phyloP scores from a whole-genome alignment of 2,888 invertebrate species.

The Gymnosoma rotundatum region DNA sequence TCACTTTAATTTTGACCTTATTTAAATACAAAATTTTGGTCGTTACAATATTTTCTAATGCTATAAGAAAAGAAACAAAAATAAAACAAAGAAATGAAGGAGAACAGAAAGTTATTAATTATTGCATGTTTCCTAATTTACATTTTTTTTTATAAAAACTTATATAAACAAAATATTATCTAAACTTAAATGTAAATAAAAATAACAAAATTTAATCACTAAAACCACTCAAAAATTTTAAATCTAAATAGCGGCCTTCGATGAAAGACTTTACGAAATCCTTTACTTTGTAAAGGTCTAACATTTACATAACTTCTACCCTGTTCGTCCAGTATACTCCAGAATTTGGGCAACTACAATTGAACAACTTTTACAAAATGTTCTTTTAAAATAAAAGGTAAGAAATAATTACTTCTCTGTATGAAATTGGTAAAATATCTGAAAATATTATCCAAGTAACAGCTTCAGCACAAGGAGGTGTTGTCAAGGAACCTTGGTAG shows the following conservation, averaged over 20 bases:
- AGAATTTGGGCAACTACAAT: conserved; percentile 75
- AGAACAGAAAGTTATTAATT: no score
- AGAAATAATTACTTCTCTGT: conserved; percentile 72
- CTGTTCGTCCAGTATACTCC: conserved; percentile 74
- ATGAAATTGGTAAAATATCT: conserved; percentile 83
- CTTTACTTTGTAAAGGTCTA: conserved; percentile 75
- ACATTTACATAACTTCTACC: conserved; percentile 73
- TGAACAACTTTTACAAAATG: no score
- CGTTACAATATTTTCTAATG: no score
- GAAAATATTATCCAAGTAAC: conserved; percentile 88
- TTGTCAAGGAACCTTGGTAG: conserved; percentile 87
- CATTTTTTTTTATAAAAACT: no score
- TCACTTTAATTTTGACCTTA: no score
- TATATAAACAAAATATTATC: no score
- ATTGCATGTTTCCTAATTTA: no score
- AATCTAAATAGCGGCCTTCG: conserved; percentile 65
- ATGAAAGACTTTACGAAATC: conserved; percentile 75
- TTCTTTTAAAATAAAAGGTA: not conserved
- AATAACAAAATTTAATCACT: not conserved
- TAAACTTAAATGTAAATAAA: not conserved
- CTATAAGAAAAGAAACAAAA: no score
- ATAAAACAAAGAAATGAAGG: no score
- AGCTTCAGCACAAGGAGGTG: conserved; percentile 87
- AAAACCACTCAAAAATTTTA: conserved; percentile 55
- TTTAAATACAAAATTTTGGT: no score